Evolutionary conservation across 2,113 vertebrate species (phyloP).

Genomic region (Nothobranchius furzeri): DNA sequence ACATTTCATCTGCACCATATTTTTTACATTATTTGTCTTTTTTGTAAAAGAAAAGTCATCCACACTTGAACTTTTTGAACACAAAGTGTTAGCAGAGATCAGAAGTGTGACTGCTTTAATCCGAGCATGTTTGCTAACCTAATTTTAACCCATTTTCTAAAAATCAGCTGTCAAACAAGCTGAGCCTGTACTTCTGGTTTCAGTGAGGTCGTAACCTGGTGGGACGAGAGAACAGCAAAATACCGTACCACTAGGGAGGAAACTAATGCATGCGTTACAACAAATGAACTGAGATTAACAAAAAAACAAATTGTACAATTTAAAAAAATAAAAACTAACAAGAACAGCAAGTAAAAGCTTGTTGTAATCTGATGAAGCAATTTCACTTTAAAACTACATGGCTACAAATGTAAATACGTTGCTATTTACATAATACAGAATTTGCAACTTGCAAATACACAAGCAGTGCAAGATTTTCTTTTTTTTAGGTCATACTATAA

Average conservation of each 20-base stretch:
- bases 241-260: background rate
- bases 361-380: background rate
- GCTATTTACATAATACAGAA: background rate
- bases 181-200: constrained; percentile 56
- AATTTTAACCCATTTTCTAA: background rate
- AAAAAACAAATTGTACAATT: background rate
- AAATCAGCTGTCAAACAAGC: constrained; percentile 12
- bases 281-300: background rate
- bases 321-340: background rate
- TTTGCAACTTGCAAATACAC: constrained; percentile 1
- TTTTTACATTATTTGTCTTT: too few species aligned
- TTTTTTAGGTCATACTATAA: too few species aligned
- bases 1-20: too few species aligned
- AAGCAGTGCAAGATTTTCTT: too few species aligned
- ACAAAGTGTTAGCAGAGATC: background rate
- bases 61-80: too few species aligned
- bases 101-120: background rate
- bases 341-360: background rate
- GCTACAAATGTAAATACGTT: background rate
- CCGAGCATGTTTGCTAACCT: background rate
- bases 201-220: background rate
- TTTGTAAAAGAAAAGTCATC: too few species aligned
- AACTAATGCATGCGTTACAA: background rate
- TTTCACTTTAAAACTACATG: background rate
- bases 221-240: constrained; percentile 7